Evolutionary conservation across 2,797 vertebrate genomes (phyloP).

Genomic region (Cyclura pinguis): DNA sequence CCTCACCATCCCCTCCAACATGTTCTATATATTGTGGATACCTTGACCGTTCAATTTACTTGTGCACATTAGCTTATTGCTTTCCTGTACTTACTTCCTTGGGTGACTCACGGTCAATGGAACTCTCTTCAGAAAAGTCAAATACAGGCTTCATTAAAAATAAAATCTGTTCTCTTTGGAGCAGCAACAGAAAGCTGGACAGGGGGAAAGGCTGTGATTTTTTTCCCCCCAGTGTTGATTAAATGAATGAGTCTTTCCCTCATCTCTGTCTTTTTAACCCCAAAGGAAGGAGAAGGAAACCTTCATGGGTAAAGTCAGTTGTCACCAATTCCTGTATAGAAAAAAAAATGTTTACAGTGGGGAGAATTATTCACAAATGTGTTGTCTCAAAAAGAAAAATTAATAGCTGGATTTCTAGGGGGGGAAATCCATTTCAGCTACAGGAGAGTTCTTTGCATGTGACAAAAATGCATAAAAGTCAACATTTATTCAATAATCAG

Average conservation of each 20-base stretch:
- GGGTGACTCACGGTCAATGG: background rate
- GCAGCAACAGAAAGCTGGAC: background rate
- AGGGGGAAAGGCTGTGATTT: too few species aligned
- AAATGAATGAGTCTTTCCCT: background rate
- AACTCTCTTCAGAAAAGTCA: background rate
- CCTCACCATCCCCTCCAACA: background rate
- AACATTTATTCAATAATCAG: too few species aligned
- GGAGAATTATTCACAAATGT: background rate
- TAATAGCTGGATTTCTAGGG: too few species aligned
- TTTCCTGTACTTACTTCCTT: background rate
- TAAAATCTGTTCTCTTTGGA: background rate
- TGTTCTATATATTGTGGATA: too few species aligned
- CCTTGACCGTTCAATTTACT: background rate
- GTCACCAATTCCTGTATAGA: background rate
- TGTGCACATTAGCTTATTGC: background rate
- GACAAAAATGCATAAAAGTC: background rate
- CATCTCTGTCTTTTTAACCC: background rate
- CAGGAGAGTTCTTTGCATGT: background rate
- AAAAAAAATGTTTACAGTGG: background rate
- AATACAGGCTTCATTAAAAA: too few species aligned
- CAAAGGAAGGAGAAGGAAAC: background rate
- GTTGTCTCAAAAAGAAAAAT: background rate
- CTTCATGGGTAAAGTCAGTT: background rate
- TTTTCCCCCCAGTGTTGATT: too few species aligned
- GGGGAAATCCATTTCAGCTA: background rate